phyloP scores from a whole-genome alignment of 2,113 vertebrate species.

The Oreochromis aureus region DNA sequence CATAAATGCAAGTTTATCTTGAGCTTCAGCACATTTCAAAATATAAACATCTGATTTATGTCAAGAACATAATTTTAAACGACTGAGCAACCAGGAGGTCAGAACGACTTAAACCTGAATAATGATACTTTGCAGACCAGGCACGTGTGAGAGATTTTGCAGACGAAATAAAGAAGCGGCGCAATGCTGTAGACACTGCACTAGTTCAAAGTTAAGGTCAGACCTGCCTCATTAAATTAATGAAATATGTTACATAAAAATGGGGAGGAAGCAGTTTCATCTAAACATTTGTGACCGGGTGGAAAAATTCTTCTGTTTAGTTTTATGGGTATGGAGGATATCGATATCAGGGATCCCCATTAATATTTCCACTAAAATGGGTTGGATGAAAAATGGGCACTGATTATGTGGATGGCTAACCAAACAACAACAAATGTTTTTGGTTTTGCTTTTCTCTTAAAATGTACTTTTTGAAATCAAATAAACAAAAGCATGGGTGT shows the following conservation, averaged over 20 bases:
- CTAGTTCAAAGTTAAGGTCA: not conserved
- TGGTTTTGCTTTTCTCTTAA: not conserved
- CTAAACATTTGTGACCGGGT: not conserved
- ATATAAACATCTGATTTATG: not conserved
- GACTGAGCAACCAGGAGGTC: not conserved
- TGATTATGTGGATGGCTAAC: not conserved
- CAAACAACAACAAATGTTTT: not conserved
- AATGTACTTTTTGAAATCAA: not conserved
- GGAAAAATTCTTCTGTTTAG: not conserved
- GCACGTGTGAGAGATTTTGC: not conserved
- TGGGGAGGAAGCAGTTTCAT: not conserved
- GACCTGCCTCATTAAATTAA: not conserved
- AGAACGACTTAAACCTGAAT: not conserved
- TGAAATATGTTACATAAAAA: not conserved
- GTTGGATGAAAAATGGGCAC: not conserved
- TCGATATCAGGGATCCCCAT: not conserved
- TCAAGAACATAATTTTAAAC: not conserved
- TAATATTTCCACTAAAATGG: not conserved
- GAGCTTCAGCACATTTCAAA: not conserved
- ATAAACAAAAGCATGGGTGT: not conserved
- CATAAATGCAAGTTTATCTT: not conserved
- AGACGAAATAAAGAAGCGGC: not conserved
- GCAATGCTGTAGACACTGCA: not conserved
- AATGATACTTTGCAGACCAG: not conserved
- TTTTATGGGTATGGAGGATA: not conserved